Evolutionary conservation across 2,888 invertebrate genomes (phyloP).

Genomic region (Drosophila peninsularis): DNA sequence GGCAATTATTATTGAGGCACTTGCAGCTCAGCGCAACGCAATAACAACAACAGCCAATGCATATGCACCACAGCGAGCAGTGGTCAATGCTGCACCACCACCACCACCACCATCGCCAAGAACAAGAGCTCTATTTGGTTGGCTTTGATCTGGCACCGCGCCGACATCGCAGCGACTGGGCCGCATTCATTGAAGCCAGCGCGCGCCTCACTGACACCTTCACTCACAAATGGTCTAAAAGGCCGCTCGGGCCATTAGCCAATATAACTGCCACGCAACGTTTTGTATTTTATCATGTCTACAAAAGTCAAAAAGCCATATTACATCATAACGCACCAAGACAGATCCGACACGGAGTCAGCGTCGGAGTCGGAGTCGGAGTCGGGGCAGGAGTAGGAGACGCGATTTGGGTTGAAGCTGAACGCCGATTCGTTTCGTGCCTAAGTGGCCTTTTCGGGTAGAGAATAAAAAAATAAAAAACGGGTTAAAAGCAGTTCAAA

Average conservation of each 20-base stretch:
- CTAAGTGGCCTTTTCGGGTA: conserved; percentile 68
- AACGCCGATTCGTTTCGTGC: conserved; percentile 69
- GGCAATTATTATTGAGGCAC: conserved; percentile 49
- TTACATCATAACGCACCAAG: conserved; percentile 72
- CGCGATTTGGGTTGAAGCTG: conserved; percentile 16
- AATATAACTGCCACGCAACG: conserved; percentile 79
- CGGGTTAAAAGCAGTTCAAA: conserved; percentile 59
- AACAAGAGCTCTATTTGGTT: conserved; percentile 60
- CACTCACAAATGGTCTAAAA: conserved; percentile 74
- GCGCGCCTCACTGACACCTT: conserved; percentile 67
- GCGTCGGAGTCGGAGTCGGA: conserved; percentile 13
- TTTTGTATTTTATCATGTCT: conserved; percentile 81
- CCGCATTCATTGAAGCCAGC: conserved; percentile 65
- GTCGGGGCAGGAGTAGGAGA: conserved; percentile 1
- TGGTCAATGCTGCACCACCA: conserved; percentile 46
- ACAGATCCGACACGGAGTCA: conserved; percentile 31
- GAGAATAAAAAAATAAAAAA: conserved; percentile 10
- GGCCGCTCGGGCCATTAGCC: conserved; percentile 78
- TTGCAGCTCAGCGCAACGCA: conserved; percentile 40
- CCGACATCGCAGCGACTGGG: conserved; percentile 38
- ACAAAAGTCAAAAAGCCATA: conserved; percentile 80
- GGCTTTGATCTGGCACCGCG: conserved; percentile 77
- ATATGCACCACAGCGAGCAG: conserved; percentile 39
- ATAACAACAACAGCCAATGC: conserved; percentile 56
- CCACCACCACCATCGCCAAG: conserved; percentile 33